phyloP scores from a whole-genome alignment of 2,797 vertebrate species.

The Vespertilio murinus region DNA sequence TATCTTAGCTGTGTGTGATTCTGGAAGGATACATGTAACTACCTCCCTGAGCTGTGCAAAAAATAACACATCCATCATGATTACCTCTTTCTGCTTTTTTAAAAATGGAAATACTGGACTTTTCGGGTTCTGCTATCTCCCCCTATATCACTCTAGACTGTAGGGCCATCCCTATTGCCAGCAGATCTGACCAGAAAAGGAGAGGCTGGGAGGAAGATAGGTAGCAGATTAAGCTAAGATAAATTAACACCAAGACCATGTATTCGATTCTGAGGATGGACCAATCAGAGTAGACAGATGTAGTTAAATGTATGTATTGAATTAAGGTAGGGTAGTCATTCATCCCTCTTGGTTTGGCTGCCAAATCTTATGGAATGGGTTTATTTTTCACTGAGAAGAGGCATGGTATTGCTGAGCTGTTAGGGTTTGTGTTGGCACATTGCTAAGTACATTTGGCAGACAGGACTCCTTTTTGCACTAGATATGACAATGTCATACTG shows the following conservation, averaged over 20 bases:
- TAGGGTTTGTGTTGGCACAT: neutral
- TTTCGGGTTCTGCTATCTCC: slow-evolving; percentile 80
- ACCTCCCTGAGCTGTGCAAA: slow-evolving; percentile 47
- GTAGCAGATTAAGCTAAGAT: slow-evolving; percentile 46
- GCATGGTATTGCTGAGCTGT: neutral
- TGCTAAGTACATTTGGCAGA: slow-evolving; percentile 21
- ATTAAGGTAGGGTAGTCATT: neutral
- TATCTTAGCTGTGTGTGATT: neutral
- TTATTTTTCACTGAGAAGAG: slow-evolving; percentile 42
- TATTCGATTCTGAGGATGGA: slow-evolving; percentile 49
- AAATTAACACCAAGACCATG: slow-evolving; percentile 55
- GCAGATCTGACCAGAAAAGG: slow-evolving; percentile 72
- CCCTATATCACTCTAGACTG: slow-evolving; percentile 78
- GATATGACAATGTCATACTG: neutral
- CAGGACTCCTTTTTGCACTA: slow-evolving; percentile 28
- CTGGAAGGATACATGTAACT: slow-evolving; percentile 40
- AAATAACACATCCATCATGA: slow-evolving; percentile 22
- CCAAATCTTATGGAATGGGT: slow-evolving; percentile 12
- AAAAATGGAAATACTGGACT: slow-evolving; percentile 69
- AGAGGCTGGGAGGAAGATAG: slow-evolving; percentile 60
- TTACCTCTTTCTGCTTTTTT: slow-evolving; percentile 8
- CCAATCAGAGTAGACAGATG: slow-evolving; percentile 45
- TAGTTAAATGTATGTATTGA: slow-evolving; percentile 6
- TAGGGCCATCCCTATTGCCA: slow-evolving; percentile 80
- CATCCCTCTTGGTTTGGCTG: slow-evolving; percentile 20